phyloP scores from a whole-genome alignment of 2,113 vertebrate genomes.

The Tragelaphus imberbis region DNA sequence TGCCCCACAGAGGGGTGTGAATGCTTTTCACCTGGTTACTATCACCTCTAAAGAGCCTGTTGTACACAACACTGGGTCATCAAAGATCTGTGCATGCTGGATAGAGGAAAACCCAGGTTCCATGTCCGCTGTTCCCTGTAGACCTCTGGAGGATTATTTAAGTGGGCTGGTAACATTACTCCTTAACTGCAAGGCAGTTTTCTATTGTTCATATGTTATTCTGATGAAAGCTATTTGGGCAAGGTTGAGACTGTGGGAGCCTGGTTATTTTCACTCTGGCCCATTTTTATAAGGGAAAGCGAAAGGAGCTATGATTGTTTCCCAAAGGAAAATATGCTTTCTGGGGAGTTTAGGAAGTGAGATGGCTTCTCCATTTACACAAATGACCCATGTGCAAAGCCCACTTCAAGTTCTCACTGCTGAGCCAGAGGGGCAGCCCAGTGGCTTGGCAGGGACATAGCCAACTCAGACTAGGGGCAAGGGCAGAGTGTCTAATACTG shows the following conservation, averaged over 20 bases:
- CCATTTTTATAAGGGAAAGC: neutral
- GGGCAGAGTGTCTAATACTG: constrained; percentile 37
- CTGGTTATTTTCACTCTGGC: neutral
- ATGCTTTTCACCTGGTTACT: neutral
- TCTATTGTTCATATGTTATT: neutral
- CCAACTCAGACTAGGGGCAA: constrained; percentile 17
- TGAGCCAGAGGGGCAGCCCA: constrained; percentile 17
- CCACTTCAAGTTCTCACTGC: neutral
- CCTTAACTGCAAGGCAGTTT: neutral
- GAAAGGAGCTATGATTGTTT: constrained; percentile 24
- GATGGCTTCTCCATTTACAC: constrained; percentile 34
- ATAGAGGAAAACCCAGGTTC: neutral
- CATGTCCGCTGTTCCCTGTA: neutral
- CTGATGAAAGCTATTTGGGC: neutral
- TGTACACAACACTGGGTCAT: neutral
- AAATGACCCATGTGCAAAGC: constrained; percentile 30
- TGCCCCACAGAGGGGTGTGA: neutral
- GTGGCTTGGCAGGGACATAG: constrained; percentile 25
- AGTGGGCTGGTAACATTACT: neutral
- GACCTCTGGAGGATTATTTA: neutral
- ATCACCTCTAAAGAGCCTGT: neutral
- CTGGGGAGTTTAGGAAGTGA: neutral
- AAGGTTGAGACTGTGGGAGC: neutral
- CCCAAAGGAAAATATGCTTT: constrained; percentile 6
- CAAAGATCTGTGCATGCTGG: neutral